These are phyloP conservation scores for Tenualosa thibaudeaui DNA, from an alignment of 2,797 vertebrate genomes.

Conservation along the genomic window DNA sequence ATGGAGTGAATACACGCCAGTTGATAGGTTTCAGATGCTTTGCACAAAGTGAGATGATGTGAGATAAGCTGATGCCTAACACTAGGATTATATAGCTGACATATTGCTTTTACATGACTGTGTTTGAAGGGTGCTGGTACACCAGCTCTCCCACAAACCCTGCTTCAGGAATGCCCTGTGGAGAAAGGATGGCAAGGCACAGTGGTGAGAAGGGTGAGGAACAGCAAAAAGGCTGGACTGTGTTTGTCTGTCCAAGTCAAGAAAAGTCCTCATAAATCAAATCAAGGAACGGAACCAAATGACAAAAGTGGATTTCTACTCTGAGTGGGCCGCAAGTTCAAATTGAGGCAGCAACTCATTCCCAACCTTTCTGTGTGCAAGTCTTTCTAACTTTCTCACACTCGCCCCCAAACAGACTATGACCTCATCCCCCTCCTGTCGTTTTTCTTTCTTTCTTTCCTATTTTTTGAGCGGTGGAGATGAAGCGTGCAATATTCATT, in stretches of 20 bases:
- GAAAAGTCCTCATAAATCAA: not conserved
- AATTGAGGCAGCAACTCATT: not conserved
- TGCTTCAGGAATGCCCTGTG: not conserved
- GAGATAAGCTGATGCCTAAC: no score
- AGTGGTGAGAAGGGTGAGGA: not conserved
- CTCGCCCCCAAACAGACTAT: not conserved
- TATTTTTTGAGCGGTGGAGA: not conserved
- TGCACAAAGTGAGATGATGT: no score
- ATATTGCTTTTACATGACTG: not conserved
- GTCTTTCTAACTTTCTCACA: slow-evolving; percentile 12
- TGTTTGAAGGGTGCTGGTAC: not conserved
- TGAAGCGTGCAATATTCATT: slow-evolving; percentile 13
- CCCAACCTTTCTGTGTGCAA: not conserved
- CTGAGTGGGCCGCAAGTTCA: no score
- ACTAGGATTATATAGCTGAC: no score
- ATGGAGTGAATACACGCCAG: no score
- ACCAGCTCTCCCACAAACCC: no score
- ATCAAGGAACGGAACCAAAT: not conserved
- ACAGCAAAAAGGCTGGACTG: not conserved
- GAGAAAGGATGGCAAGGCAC: not conserved
- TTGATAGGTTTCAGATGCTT: no score
- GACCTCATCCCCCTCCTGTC: not conserved
- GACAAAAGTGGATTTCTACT: not conserved
- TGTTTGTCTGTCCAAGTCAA: not conserved
- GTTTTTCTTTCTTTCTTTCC: not conserved